Base-by-base conservation (phyloP, 2,113 vertebrate species). In the Condylura cristata region DNA sequence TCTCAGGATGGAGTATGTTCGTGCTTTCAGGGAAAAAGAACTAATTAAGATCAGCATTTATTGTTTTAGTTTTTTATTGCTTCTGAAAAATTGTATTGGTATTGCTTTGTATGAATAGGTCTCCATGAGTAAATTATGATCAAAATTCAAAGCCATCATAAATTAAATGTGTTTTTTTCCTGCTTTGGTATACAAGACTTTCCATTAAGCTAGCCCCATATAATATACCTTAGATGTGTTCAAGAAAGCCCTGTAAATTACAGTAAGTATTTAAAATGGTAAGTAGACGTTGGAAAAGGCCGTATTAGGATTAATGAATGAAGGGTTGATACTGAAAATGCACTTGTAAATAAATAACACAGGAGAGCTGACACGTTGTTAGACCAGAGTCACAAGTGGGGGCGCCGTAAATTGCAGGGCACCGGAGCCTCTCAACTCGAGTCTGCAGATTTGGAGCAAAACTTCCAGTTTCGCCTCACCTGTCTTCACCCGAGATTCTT, bases 271-370 rank as follows among this genome's bases (percentile, higher is more conserved):
- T 98, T 98, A 98, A 98, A 98, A 98, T 98, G 98, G 98, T 98
- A 98, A 98, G 98, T 98, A 98, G 98, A 98, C 98, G 93, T 97
- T 97, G 98, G 98, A 97, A 98, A 98, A 98, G 98, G 98, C 98
- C 98, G 98, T 98, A 98, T 98, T 98, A 98, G 98, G 98, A 98
- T 98, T 98, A 98, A 98, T 98, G 98, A 98, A 98, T 98, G 98
- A 98, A 98, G 97, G 98, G 97, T 97, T 98, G 98, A 97, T 97
- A 98, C 97, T 98, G 97, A 98, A 98, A 98, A 98, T 97, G 98
- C 97, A 98, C 98, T 98, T 98, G 98, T 98, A 98, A 98, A 98
- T 98, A 98, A 98, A 98, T 98, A 98, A 98, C 98, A 96, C 82
- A 98, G 98, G 97, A 98, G 97, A 97, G 98, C 98, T 98, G 98